These are phyloP conservation scores for Dasyornis broadbenti DNA, from an alignment of 2,113 vertebrate genomes.

Conservation along the genomic window DNA sequence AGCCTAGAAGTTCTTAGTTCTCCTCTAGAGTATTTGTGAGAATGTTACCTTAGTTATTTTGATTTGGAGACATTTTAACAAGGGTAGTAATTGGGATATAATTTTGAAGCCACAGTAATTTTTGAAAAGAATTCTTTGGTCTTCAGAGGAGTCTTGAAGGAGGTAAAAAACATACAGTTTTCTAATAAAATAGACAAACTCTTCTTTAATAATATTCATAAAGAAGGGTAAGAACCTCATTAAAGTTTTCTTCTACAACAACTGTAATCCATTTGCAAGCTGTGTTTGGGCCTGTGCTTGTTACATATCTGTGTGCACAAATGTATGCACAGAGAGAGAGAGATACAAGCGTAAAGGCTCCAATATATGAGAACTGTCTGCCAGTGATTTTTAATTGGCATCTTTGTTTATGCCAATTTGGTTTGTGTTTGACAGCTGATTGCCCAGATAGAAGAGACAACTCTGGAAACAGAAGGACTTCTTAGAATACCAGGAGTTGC, in stretches of 20 bases:
- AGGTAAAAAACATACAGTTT: not conserved
- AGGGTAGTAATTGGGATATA: not conserved
- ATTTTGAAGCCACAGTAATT: not conserved
- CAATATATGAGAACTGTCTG: not conserved
- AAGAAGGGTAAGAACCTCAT: not conserved
- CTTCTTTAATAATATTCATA: not conserved
- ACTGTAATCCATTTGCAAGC: not conserved
- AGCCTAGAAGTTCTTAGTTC: not conserved
- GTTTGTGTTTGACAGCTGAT: conserved; percentile 79
- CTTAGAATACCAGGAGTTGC: conserved; percentile 90
- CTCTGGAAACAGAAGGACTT: conserved; percentile 91
- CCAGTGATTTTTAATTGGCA: not conserved
- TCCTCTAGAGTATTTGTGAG: not conserved
- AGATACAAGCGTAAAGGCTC: not conserved
- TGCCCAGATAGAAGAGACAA: conserved; percentile 85
- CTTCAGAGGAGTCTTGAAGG: not conserved
- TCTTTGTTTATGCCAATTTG: not conserved
- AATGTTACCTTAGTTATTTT: not conserved
- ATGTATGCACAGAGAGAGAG: not conserved
- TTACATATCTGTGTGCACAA: not conserved
- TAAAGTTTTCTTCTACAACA: not conserved
- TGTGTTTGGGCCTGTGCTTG: not conserved
- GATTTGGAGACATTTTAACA: not conserved
- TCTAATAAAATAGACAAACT: not conserved
- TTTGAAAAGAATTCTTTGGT: not conserved